Percentiles rank a stretch among this genome's conserved stretches.
phyloP scores from a whole-genome alignment of 2,888 invertebrate species.

The Mylabris sibirica region DNA sequence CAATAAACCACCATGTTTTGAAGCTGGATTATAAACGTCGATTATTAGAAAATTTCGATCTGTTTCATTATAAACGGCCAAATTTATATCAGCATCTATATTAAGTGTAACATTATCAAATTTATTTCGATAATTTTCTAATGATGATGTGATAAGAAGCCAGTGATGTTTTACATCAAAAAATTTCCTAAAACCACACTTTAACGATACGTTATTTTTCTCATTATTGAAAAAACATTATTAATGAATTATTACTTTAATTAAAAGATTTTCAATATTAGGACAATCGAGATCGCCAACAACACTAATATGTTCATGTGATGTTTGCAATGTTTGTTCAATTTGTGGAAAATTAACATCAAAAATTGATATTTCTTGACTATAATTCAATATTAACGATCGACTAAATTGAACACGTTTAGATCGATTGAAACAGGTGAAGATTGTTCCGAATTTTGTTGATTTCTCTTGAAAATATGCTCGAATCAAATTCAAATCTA shows the following conservation, averaged over 20 bases:
- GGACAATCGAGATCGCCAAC: constrained; percentile 46
- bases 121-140: constrained; percentile 30
- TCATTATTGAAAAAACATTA: too few relatives aligned
- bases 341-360: constrained; percentile 23
- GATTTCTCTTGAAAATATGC: constrained; percentile 40
- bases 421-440: constrained; percentile 36
- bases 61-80: constrained; percentile 33
- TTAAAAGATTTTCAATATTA: constrained; percentile 35
- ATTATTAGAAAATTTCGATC: constrained; percentile 28
- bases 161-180: constrained; percentile 47
- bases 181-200: constrained; percentile 41
- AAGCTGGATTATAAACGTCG: constrained; percentile 48
- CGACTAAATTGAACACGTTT: constrained; percentile 18
- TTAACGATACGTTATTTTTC: constrained; percentile 27
- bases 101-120: constrained; percentile 42
- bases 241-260: constrained; percentile 33
- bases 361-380: constrained; percentile 29
- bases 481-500: constrained; percentile 36
- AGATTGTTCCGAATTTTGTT: constrained; percentile 36
- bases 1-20: constrained; percentile 42
- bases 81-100: constrained; percentile 45
- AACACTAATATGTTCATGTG: constrained; percentile 42
- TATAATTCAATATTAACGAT: constrained; percentile 14
- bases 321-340: constrained; percentile 24
- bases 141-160: constrained; percentile 39